Percentiles rank a stretch among this genome's conserved stretches.
Evolutionary conservation across 2,888 invertebrate genomes (phyloP).

Genomic region (Patella caerulea): DNA sequence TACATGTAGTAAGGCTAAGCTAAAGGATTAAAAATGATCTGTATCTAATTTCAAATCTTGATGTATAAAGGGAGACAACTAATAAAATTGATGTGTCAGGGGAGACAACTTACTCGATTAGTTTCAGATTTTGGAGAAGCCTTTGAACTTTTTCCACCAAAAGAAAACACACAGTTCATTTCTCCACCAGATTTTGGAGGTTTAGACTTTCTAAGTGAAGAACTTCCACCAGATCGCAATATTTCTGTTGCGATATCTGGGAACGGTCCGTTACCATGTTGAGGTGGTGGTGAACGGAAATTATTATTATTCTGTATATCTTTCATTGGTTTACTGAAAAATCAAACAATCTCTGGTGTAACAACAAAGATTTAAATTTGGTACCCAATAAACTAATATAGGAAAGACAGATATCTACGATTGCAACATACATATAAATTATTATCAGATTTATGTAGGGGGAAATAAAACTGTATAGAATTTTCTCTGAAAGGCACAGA

Average conservation of each 20-base stretch:
- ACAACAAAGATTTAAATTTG: too few relatives aligned
- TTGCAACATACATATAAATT: too few relatives aligned
- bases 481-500: too few relatives aligned
- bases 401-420: too few relatives aligned
- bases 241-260: constrained; percentile 17
- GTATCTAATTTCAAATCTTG: too few relatives aligned
- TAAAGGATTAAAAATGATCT: background rate
- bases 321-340: constrained; percentile 9
- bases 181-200: constrained; percentile 19
- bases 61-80: too few relatives aligned
- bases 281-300: background rate
- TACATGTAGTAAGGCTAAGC: too few relatives aligned
- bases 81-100: too few relatives aligned
- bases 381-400: too few relatives aligned
- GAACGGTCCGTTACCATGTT: constrained; percentile 6
- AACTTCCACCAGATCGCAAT: constrained; percentile 22
- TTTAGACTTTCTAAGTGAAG: constrained; percentile 24
- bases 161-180: constrained; percentile 26
- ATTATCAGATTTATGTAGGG: too few relatives aligned
- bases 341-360: background rate
- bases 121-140: background rate
- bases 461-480: too few relatives aligned
- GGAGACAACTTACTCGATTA: background rate
- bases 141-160: constrained; percentile 11
- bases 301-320: background rate